Conservation (phyloP, 2,888 invertebrate species). For the Cheilosia vernalis region DNA sequence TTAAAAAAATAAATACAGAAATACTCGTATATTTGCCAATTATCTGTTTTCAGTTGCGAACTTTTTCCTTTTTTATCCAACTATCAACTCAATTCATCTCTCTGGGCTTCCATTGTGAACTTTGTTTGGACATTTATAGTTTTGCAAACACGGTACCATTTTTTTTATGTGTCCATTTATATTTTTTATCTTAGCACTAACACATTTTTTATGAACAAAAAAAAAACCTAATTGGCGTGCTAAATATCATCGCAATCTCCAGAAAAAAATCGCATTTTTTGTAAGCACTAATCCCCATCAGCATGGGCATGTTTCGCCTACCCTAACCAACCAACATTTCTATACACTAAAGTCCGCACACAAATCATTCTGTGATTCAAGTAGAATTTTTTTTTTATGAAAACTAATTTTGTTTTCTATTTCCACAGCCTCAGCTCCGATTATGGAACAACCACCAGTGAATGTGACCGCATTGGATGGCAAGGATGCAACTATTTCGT, state of each 20-base stretch:
- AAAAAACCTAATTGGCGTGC: constrained; percentile 60
- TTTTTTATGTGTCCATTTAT: constrained; percentile 8
- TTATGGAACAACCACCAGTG: constrained; percentile 92
- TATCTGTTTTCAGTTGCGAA: background rate
- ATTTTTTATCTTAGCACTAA: constrained; percentile 27
- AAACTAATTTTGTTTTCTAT: constrained; percentile 49
- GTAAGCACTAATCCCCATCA: constrained; percentile 61
- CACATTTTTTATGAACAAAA: constrained; percentile 30
- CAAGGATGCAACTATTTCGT: constrained; percentile 94
- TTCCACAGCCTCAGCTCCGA: constrained; percentile 91
- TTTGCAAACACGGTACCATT: constrained; percentile 26
- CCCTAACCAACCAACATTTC: constrained; percentile 48
- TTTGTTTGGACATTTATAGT: constrained; percentile 35
- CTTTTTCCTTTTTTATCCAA: background rate
- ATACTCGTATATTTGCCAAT: background rate
- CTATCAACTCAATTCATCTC: background rate
- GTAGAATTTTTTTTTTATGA: constrained; percentile 28
- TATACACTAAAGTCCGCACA: constrained; percentile 31
- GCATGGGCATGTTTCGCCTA: constrained; percentile 53
- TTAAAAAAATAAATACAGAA: background rate
- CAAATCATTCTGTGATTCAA: constrained; percentile 44
- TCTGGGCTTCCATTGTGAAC: background rate
- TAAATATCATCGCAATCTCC: constrained; percentile 55
- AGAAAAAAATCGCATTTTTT: constrained; percentile 30
- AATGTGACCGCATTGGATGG: constrained; percentile 96